Evolutionary conservation across 1,140 invertebrate species (phyloP), one percentile per base, ranked within the genome.

Genomic region (Geopemphigus sp.): DNA sequence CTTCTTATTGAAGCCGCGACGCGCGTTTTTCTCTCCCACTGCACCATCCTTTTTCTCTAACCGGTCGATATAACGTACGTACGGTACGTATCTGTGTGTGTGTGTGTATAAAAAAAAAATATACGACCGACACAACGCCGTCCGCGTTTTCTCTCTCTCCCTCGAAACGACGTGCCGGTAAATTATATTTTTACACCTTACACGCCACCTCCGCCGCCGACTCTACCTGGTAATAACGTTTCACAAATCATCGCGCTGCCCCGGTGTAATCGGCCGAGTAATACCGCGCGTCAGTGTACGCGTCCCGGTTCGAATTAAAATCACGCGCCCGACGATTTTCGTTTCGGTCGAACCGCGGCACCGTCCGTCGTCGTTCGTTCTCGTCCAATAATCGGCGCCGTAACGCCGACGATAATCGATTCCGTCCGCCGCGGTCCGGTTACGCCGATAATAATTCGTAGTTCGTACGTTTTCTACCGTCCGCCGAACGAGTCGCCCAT

Each of bases 181-280:
- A 72, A 72, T 54, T 54, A 54, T 54, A 54, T 72, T 72, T 72
- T 72, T n/a, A n/a, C n/a, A n/a, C n/a, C n/a, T n/a, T n/a, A n/a
- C n/a, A n/a, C n/a, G n/a, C 53, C 47, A 72, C 17, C 24, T 26
- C 26, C 26, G 15, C 26, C 17, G 19, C 11, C 26, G 10, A 39
- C 11, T 12, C 47, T 50, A 64, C 61, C 1, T n/a, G 5, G 54
- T 53, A 53, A 54, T 32, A 32, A 19, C 22, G 45, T 68, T 72
- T 29, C 24, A n/a, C 24, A 19, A 12, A 54, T 29, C 17, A 17
- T 70, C 66, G 22, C 50, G 0, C 22, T 17, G 24, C 39, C 6
- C 22, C 0, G 15, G 15, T 17, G 15, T 50, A 19, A 70, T 70
- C 45, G 15, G 1, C 24, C 22, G 24, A 32, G 26, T 29, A 29